Conservation (phyloP, 2,888 invertebrate species). For the Polyommatus iphigenia region DNA sequence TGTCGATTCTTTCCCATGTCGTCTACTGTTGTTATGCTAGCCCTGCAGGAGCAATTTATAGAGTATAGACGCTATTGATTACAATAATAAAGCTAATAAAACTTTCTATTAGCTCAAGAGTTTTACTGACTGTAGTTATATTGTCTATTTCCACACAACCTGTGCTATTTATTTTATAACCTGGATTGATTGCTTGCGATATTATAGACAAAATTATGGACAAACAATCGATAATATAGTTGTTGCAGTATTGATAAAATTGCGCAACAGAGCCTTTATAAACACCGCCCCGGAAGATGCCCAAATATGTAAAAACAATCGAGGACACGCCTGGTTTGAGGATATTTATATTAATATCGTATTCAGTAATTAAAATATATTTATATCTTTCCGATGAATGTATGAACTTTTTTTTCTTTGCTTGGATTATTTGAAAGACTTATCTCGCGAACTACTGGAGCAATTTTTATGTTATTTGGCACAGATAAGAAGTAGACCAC, state of each 20-base stretch:
- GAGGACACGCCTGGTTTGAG: not conserved
- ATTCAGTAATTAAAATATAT: not conserved
- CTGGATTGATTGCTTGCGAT: not conserved
- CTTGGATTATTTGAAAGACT: no score
- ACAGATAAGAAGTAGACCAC: no score
- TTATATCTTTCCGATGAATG: not conserved
- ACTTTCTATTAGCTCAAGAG: not conserved
- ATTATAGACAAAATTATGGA: not conserved
- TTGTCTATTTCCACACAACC: not conserved
- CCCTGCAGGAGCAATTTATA: not conserved
- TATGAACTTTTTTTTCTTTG: not conserved
- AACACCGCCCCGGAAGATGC: not conserved
- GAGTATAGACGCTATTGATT: not conserved
- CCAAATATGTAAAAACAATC: slow-evolving; percentile 1
- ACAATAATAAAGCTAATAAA: not conserved
- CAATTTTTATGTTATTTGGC: no score
- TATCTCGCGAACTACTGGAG: no score
- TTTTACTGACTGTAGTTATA: not conserved
- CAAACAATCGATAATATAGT: not conserved
- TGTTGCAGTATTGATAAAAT: not conserved
- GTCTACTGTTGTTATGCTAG: no score
- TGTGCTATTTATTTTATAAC: not conserved
- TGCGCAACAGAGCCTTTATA: not conserved
- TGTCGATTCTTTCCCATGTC: no score
- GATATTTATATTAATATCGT: not conserved